These are phyloP conservation scores for Limnephilus rhombicus DNA, from an alignment of 2,888 invertebrate species.

Conservation along the genomic window DNA sequence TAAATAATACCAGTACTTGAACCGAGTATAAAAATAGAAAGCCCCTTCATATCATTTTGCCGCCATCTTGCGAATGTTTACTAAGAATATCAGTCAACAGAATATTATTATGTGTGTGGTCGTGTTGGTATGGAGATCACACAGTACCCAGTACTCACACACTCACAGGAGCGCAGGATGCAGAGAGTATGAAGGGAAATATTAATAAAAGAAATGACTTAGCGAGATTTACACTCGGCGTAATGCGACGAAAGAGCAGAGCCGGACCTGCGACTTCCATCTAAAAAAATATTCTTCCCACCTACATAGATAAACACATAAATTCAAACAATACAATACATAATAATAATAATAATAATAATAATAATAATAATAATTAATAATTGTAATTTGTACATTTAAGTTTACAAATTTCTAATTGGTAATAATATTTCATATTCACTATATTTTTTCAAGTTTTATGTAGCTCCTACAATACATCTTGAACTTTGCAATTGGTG, in stretches of 20 bases:
- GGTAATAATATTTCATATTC: too few species aligned
- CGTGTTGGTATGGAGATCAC: slow-evolving; percentile 51
- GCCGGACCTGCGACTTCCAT: slow-evolving; percentile 18
- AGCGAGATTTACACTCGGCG: slow-evolving; percentile 64
- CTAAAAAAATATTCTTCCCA: background rate
- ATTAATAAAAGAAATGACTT: slow-evolving; percentile 66
- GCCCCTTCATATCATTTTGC: background rate
- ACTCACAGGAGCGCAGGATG: slow-evolving; percentile 30
- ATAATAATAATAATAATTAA: too few species aligned
- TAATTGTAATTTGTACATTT: too few species aligned
- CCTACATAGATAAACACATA: background rate
- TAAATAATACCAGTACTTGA: background rate
- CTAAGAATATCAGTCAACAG: slow-evolving; percentile 11
- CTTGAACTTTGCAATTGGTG: too few species aligned
- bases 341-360: too few species aligned
- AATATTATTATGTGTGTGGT: background rate
- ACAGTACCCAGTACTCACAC: slow-evolving; percentile 44
- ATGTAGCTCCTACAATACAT: too few species aligned
- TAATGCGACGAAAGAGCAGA: slow-evolving; percentile 57
- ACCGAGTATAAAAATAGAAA: background rate
- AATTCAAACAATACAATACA: too few species aligned
- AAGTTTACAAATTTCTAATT: too few species aligned
- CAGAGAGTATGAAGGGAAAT: slow-evolving; percentile 63
- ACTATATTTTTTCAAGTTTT: too few species aligned
- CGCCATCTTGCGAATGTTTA: slow-evolving; percentile 38